A percentile compares a stretch with the other conserved stretches of the same genome.
Conservation (phyloP, 2,797 vertebrate genomes). For the Atherinosoma microstoma region DNA sequence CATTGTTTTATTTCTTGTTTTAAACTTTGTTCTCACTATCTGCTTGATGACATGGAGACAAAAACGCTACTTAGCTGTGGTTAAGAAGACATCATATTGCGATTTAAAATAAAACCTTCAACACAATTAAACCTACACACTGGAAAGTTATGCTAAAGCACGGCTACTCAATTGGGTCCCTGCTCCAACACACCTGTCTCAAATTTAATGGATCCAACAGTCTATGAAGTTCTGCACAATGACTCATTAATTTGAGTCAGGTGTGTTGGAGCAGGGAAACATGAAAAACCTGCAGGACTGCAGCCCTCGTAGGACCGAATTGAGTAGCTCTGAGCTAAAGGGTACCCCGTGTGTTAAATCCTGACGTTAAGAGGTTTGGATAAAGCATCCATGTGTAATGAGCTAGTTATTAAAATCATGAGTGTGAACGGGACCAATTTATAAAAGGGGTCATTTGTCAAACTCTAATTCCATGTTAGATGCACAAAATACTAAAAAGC, state of each 20-base stretch:
- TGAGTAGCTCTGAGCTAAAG: too few species aligned
- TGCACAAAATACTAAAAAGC: neutral
- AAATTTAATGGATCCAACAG: too few species aligned
- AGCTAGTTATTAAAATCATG: neutral
- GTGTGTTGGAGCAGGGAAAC: too few species aligned
- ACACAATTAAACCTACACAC: neutral
- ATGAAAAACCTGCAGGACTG: too few species aligned
- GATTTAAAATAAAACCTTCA: neutral
- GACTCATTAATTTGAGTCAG: too few species aligned
- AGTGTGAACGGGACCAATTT: neutral
- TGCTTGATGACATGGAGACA: neutral
- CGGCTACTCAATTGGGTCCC: too few species aligned
- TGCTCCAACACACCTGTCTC: too few species aligned
- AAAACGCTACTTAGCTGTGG: neutral
- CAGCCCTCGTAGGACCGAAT: too few species aligned
- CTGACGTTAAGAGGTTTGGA: neutral
- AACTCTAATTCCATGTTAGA: neutral
- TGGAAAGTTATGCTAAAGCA: neutral
- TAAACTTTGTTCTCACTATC: neutral
- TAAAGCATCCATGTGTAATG: neutral
- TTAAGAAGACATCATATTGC: neutral
- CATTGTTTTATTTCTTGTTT: neutral
- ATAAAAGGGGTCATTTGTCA: conserved; percentile 6
- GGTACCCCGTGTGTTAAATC: neutral
- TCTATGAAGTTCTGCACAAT: too few species aligned